Evolutionary conservation across 2,888 invertebrate species (phyloP).

Genomic region (Drosophila neutralis): DNA sequence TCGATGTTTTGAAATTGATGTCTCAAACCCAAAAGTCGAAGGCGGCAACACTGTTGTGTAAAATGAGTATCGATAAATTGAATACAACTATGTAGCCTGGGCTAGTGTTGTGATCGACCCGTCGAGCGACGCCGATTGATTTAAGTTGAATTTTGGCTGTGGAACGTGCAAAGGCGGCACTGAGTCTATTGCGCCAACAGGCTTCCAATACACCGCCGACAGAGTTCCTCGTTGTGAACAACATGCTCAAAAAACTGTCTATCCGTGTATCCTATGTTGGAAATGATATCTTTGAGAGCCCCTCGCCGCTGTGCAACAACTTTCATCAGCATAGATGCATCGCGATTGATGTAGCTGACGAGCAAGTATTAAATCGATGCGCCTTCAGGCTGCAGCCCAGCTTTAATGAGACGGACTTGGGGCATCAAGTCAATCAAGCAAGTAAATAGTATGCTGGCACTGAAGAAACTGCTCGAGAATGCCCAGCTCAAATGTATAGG

Average conservation of each 20-base stretch:
- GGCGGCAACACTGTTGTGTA: too few species aligned
- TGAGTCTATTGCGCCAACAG: slow-evolving; percentile 12
- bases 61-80: not conserved
- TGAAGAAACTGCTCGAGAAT: not conserved
- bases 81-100: not conserved
- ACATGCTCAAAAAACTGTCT: slow-evolving; percentile 41
- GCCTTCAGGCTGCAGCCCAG: slow-evolving; percentile 29
- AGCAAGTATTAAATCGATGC: not conserved
- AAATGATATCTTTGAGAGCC: slow-evolving; percentile 44
- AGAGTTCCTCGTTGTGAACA: slow-evolving; percentile 52
- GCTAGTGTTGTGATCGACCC: not conserved
- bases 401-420: slow-evolving; percentile 33
- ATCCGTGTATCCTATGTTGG: slow-evolving; percentile 7
- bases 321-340: slow-evolving; percentile 52
- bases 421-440: too few species aligned
- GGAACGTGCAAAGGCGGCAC: slow-evolving; percentile 15
- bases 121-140: not conserved
- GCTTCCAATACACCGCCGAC: slow-evolving; percentile 9
- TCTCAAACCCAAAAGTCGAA: too few species aligned
- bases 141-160: slow-evolving; percentile 7
- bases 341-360: slow-evolving; percentile 40
- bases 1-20: not conserved
- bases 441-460: slow-evolving; percentile 42
- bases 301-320: slow-evolving; percentile 64
- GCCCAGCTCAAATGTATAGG: too few species aligned